Conservation (phyloP, 2,113 vertebrate species). For the Tyrannus savana region DNA sequence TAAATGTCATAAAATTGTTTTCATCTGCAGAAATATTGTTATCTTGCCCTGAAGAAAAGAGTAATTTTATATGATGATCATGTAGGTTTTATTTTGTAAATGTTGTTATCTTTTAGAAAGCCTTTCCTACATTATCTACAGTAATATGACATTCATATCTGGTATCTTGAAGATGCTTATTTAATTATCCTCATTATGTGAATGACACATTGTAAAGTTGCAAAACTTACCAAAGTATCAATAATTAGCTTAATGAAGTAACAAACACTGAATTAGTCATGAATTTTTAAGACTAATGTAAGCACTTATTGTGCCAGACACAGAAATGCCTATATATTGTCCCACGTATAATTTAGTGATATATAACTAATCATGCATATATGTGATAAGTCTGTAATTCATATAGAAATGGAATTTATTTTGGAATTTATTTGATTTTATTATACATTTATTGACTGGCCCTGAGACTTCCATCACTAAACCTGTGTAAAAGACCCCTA, state of each 20-base stretch:
- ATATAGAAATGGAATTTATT: not conserved
- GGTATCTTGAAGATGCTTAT: not conserved
- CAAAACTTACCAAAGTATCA: not conserved
- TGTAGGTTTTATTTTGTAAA: not conserved
- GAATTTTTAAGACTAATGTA: not conserved
- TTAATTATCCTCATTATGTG: not conserved
- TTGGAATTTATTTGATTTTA: not conserved
- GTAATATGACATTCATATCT: not conserved
- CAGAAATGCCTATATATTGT: not conserved
- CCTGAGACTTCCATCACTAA: not conserved
- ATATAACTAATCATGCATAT: not conserved
- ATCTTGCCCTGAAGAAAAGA: not conserved
- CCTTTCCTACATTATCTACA: not conserved
- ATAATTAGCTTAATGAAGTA: not conserved
- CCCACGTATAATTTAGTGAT: not conserved
- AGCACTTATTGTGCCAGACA: not conserved
- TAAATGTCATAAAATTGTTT: not conserved
- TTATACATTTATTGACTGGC: not conserved
- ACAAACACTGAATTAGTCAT: not conserved
- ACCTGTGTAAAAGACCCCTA: not conserved
- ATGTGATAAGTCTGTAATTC: not conserved
- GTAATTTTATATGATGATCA: not conserved
- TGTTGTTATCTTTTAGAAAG: not conserved
- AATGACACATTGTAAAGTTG: not conserved
- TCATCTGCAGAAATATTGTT: not conserved